Evolutionary conservation across 2,113 vertebrate species (phyloP), one percentile per base, ranked within the genome.

Genomic region (Corapipo altera): DNA sequence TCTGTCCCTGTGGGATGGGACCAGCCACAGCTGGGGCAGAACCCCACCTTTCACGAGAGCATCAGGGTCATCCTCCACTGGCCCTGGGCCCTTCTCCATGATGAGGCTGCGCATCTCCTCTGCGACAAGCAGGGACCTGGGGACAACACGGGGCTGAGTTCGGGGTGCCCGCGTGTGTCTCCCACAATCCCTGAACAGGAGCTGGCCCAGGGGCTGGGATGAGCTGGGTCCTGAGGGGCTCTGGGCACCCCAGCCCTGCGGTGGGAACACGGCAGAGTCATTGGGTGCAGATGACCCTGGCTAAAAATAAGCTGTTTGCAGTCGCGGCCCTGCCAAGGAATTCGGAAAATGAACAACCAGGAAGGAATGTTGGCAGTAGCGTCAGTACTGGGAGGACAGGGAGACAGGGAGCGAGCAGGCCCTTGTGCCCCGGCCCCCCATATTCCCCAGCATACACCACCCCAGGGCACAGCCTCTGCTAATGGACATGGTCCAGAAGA

Each of bases 51-150:
- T 99, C 76, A 99, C 98, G 0, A 99, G 97, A 59, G 98, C 94
- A 1, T 99, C 99, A 0, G 98, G 95, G 23, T 99, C 99, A 37
- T 99, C 98, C 93, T 99, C 99, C 49, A 98, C 77, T 6, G 96
- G 97, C 92, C 94, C 97, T 13, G 98, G 98, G 41, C 96, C 98
- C 97, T 98, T 99, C 90, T 99, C 98, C 17, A 98, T 97, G 13
- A 99, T 99, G 96, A 99, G 98, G 95, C 98, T 99, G 97, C 98
- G 98, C 89, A 98, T 99, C 97, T 99, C 99, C 64, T 99, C 99
- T 0, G 98, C 96, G 5, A 97, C 98, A 21, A 98, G 98, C 58
- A 99, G 97, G 51, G 98, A 97, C 85, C 98, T 98, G 95, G 30
- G 33, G 73, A 83, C 1, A 2, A 93, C 88, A 91, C 0, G 1